A percentile compares a stretch with the other conserved stretches of the same genome.
Conservation (phyloP, 2,888 invertebrate species). For the Conomelus anceps region DNA sequence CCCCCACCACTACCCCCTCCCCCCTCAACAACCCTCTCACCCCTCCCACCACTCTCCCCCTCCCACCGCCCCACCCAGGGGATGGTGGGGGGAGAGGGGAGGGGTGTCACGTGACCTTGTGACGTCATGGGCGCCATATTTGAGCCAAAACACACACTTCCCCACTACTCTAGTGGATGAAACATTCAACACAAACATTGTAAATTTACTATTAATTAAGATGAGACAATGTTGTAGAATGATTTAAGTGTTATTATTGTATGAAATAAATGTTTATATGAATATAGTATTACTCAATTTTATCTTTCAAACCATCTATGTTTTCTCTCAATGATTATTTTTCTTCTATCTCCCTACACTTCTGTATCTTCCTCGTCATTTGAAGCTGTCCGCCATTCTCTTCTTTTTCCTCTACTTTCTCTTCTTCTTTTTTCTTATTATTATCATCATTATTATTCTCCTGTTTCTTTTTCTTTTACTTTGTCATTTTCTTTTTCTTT, state of each 20-base stretch:
- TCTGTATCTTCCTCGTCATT: not conserved
- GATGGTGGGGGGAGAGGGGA: no score
- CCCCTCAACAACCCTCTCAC: no score
- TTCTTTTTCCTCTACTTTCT: not conserved
- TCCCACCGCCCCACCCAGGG: no score
- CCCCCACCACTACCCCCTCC: no score
- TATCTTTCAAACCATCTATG: no score
- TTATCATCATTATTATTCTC: not conserved
- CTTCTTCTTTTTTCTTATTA: not conserved
- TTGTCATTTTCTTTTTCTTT: not conserved
- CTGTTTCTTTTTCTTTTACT: not conserved
- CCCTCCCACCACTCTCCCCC: no score
- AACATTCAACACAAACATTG: not conserved
- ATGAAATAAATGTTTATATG: not conserved
- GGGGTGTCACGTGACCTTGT: no score
- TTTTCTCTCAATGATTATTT: no score
- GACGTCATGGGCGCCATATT: no score
- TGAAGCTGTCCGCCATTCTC: not conserved
- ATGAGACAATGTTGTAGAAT: not conserved
- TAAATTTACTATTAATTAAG: not conserved
- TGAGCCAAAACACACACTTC: no score
- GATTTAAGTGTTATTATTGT: not conserved
- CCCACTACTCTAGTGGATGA: no score
- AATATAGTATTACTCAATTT: not conserved
- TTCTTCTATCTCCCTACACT: not conserved